Conservation (phyloP, 2,113 vertebrate species). For the Cnemophilus loriae region DNA sequence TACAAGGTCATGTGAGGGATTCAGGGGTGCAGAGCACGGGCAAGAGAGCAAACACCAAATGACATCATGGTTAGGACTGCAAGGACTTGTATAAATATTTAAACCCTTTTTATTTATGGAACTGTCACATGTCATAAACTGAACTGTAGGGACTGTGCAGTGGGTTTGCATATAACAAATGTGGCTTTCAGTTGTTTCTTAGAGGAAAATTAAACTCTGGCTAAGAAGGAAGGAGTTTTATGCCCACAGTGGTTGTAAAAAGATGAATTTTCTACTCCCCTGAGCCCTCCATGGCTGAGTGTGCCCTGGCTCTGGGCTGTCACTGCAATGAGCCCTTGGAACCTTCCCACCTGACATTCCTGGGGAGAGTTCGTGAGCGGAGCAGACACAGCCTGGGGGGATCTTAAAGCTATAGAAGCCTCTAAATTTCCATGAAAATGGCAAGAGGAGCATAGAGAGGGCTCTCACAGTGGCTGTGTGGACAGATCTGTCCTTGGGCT, state of each 20-base stretch:
- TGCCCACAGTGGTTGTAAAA: not conserved
- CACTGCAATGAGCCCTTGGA: not conserved
- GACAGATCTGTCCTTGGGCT: not conserved
- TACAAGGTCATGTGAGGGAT: not conserved
- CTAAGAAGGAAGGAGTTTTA: not conserved
- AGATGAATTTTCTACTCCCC: not conserved
- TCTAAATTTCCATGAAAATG: not conserved
- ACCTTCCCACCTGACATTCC: not conserved
- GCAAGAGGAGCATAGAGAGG: not conserved
- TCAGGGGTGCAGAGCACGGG: not conserved
- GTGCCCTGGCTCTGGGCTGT: not conserved
- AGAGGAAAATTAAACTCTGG: not conserved
- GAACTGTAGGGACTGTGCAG: not conserved
- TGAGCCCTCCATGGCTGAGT: not conserved
- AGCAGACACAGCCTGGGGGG: not conserved
- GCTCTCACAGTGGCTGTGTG: not conserved
- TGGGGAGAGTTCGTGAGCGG: rapidly evolving
- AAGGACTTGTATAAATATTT: not conserved
- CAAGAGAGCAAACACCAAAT: not conserved
- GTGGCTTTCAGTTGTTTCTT: not conserved
- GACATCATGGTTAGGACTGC: not conserved
- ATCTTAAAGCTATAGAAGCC: not conserved
- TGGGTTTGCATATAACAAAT: not conserved
- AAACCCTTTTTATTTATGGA: not conserved
- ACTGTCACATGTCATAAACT: not conserved